Percentiles rank a stretch among this genome's conserved stretches.
Conservation (phyloP, 53 echinoderm and acorn worm genomes). For the Arbacia lixula region DNA sequence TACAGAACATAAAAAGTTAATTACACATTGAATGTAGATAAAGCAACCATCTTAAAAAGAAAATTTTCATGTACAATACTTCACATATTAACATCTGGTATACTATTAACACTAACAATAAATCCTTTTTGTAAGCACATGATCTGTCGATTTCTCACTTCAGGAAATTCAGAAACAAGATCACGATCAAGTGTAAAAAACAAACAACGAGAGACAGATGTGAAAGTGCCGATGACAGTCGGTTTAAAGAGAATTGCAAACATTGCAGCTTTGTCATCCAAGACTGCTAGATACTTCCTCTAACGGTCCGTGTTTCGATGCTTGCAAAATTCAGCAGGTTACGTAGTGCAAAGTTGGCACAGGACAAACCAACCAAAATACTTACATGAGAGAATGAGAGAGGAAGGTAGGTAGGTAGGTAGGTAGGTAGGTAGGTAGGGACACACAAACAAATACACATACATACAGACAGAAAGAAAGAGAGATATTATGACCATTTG, state of each 20-base stretch:
- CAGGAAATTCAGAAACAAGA: not conserved
- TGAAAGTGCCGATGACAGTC: too few relatives aligned
- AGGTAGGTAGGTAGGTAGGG: too few relatives aligned
- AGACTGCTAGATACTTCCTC: too few relatives aligned
- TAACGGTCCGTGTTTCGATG: too few relatives aligned
- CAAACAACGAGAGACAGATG: not conserved
- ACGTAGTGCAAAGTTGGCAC: too few relatives aligned
- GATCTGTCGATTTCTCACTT: constrained; percentile 20
- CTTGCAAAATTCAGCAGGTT: too few relatives aligned
- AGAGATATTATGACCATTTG: too few relatives aligned
- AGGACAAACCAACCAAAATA: too few relatives aligned
- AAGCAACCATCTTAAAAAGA: constrained; percentile 56
- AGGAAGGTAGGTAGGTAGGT: too few relatives aligned
- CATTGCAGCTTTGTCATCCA: not conserved
- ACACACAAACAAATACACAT: too few relatives aligned
- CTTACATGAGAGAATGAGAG: too few relatives aligned
- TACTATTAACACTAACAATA: constrained; percentile 41
- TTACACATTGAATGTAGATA: constrained; percentile 60
- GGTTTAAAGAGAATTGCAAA: not conserved
- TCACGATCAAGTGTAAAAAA: not conserved
- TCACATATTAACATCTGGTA: constrained; percentile 53
- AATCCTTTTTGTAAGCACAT: constrained; percentile 34
- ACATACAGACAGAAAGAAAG: too few relatives aligned
- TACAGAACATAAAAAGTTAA: constrained; percentile 62
- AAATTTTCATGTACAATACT: constrained; percentile 54